A percentile compares a stretch with the other conserved stretches of the same genome.
These are phyloP conservation scores for Nannoperca obscura DNA, from an alignment of 2,797 vertebrate genomes.

Conservation along the genomic window DNA sequence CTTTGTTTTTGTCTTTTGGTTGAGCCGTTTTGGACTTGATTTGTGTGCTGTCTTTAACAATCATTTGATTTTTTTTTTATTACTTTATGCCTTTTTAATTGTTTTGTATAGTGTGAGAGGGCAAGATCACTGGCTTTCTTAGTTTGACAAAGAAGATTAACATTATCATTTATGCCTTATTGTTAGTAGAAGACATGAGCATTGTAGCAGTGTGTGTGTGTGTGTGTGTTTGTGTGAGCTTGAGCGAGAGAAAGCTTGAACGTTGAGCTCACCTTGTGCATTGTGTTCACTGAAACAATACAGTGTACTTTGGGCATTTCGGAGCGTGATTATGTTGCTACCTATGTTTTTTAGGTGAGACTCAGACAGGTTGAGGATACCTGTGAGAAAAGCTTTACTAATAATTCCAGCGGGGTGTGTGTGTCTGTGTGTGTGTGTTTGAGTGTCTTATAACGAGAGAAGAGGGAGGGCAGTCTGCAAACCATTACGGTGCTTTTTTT, in stretches of 20 bases:
- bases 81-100: constrained; percentile 85
- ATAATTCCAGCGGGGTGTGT: constrained; percentile 86
- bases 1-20: constrained; percentile 31
- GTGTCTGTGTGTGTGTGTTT: constrained; percentile 45
- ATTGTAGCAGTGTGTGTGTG: constrained; percentile 81
- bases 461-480: constrained; percentile 81
- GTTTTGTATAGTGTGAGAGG: constrained; percentile 84
- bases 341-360: constrained; percentile 74
- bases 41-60: constrained; percentile 87
- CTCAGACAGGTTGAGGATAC: constrained; percentile 67
- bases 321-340: constrained; percentile 71
- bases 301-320: constrained; percentile 78
- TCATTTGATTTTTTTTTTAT: constrained; percentile 77
- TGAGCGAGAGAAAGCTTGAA: constrained; percentile 19
- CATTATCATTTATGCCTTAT: constrained; percentile 89
- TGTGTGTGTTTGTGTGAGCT: constrained; percentile 35
- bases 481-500: constrained; percentile 68
- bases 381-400: constrained; percentile 91
- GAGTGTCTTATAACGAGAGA: constrained; percentile 56
- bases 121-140: constrained; percentile 88
- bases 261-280: constrained; percentile 69
- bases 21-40: constrained; percentile 77
- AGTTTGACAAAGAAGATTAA: constrained; percentile 82
- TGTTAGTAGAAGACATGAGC: constrained; percentile 84
- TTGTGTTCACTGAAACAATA: constrained; percentile 78